Conservation (phyloP, 2,113 vertebrate species). For the Cavia aperea region DNA sequence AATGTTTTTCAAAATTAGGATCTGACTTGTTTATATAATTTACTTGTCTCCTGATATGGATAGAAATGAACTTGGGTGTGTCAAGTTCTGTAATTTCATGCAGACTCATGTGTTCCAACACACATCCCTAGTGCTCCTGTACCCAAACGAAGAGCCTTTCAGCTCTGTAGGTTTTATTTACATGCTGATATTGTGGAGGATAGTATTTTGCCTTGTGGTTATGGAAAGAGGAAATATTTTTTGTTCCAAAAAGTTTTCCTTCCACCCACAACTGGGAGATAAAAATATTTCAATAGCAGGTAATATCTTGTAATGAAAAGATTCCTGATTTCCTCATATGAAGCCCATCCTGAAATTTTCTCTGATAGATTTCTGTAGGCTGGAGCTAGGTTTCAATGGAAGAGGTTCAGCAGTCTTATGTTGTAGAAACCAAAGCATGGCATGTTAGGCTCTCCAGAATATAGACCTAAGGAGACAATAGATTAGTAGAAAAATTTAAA, state of each 20-base stretch:
- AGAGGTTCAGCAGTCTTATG: constrained; percentile 14
- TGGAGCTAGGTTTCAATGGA: background rate
- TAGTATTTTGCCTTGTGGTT: background rate
- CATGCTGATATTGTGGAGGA: background rate
- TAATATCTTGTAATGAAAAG: background rate
- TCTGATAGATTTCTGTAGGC: constrained; percentile 3
- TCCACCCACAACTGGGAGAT: background rate
- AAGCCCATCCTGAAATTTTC: background rate
- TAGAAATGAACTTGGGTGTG: background rate
- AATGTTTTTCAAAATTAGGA: background rate
- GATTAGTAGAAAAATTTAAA: background rate
- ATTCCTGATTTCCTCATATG: background rate
- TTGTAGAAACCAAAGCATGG: constrained; percentile 12
- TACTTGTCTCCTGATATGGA: background rate
- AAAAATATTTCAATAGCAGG: constrained; percentile 4
- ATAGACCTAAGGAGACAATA: constrained; percentile 1
- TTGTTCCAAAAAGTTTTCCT: background rate
- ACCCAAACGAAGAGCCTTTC: background rate
- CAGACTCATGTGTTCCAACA: background rate
- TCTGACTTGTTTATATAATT: background rate
- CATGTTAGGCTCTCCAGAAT: background rate
- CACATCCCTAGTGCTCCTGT: background rate
- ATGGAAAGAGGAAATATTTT: constrained; percentile 8
- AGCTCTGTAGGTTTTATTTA: background rate
- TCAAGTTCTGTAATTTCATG: background rate